Evolutionary conservation across 2,113 vertebrate species (phyloP).

Genomic region (Poeciliopsis occidentalis): DNA sequence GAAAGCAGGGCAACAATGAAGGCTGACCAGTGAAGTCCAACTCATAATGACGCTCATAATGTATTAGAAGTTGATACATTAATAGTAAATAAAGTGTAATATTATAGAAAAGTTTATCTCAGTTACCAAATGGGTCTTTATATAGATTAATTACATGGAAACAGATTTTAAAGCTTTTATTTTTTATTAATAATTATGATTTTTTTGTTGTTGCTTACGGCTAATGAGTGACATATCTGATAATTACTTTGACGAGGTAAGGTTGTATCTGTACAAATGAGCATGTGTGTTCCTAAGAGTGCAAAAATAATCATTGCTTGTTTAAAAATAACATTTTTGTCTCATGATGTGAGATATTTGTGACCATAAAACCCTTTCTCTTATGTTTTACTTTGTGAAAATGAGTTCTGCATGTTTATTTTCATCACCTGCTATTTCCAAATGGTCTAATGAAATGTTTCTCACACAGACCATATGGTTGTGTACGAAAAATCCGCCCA

Average conservation of each 20-base stretch:
- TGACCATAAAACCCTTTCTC: not conserved
- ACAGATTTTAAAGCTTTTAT: too few species aligned
- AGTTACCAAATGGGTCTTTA: too few species aligned
- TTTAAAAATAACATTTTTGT: not conserved
- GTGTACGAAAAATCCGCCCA: conserved; percentile 39
- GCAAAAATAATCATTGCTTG: not conserved
- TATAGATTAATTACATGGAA: too few species aligned
- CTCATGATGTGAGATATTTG: not conserved
- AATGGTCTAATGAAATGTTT: not conserved
- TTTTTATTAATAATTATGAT: too few species aligned
- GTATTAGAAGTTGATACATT: too few species aligned
- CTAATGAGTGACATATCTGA: not conserved
- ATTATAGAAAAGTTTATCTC: too few species aligned
- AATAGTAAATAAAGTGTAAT: too few species aligned
- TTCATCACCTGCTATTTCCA: conserved; percentile 12
- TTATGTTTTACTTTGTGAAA: conserved; percentile 5
- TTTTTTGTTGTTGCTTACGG: too few species aligned
- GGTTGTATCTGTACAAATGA: not conserved
- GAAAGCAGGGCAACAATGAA: too few species aligned
- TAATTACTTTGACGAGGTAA: not conserved
- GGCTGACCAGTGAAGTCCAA: too few species aligned
- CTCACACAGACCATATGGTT: conserved; percentile 36
- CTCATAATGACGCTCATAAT: too few species aligned
- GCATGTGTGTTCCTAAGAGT: not conserved
- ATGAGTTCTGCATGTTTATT: not conserved